Base-by-base conservation (phyloP, 2,888 invertebrate genomes). In the Keiferia lycopersicella region DNA sequence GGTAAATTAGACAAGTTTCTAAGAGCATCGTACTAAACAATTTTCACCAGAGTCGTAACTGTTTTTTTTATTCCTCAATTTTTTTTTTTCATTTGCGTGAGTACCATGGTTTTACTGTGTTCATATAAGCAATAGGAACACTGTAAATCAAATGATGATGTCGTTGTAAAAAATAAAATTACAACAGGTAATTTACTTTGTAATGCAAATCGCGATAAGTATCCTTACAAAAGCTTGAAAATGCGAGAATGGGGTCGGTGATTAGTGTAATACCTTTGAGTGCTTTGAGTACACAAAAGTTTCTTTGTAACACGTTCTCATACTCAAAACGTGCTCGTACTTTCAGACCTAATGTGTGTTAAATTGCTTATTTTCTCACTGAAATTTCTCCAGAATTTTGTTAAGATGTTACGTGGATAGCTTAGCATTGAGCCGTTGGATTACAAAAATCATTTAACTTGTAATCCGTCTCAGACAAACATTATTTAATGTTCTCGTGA, bases 401-500 rank as follows among this genome's bases (percentile, higher is more conserved):
- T n/a, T 45, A 45, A 41, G 41, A 41, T 41, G 7, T n/a, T 45
- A n/a, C 7, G n/a, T 45, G 16, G n/a, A 45, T 45, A 45, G 45
- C n/a, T 45, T 45, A 45, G n/a, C 16, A 16, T 16, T 3, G 1
- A 45, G 45, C 41, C 4, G 14, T 45, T 45, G 45, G 45, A 45
- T 45, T 45, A 45, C 45, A 4, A 45, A 45, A 45, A 16, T 16
- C n/a, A 45, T 45, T n/a, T n/a, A 45, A 45, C n/a, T 45, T 45
- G n/a, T n/a, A n/a, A 45, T 45, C 45, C n/a, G 8, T 45, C 45
- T 45, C 45, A 45, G 16, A n/a, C 1, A 45, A 45, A 45, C 45
- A 16, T 45, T 45, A 45, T 45, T n/a, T 45, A 34, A 45, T 45
- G n/a, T n/a, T 45, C n/a, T 45, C 8, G 45, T 41, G 45, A 45